Conservation (phyloP, 2,113 vertebrate species). For the Pseudorectes ferrugineus region DNA sequence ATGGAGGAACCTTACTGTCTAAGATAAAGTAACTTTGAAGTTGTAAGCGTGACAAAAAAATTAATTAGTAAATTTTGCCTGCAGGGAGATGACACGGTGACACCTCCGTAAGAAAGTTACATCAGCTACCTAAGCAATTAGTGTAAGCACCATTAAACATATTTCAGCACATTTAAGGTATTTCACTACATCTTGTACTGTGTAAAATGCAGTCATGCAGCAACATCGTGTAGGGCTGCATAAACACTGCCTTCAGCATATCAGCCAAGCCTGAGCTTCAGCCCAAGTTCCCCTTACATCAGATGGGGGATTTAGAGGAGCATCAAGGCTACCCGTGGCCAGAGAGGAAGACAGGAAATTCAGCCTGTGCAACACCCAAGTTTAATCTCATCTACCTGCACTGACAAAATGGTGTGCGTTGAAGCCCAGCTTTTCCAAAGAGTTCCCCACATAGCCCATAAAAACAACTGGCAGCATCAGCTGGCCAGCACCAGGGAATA, state of each 20-base stretch:
- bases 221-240: neutral
- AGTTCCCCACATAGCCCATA: neutral
- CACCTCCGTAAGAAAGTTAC: neutral
- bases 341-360: neutral
- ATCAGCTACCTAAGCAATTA: neutral
- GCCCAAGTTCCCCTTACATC: neutral
- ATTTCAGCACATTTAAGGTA: neutral
- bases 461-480: neutral
- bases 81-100: rapidly evolving
- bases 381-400: neutral
- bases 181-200: neutral
- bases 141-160: neutral
- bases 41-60: neutral
- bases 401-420: neutral
- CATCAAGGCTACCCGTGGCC: neutral
- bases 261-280: neutral
- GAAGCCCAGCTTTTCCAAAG: neutral
- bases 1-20: neutral
- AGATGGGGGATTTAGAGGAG: neutral
- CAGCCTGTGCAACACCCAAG: neutral
- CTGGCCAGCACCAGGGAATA: neutral
- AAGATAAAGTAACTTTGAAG: neutral
- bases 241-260: neutral
- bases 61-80: neutral
- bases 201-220: neutral